These are phyloP conservation scores for Mormyrops boulengeri DNA, from an alignment of 2,797 vertebrate species.

Conservation along the genomic window DNA sequence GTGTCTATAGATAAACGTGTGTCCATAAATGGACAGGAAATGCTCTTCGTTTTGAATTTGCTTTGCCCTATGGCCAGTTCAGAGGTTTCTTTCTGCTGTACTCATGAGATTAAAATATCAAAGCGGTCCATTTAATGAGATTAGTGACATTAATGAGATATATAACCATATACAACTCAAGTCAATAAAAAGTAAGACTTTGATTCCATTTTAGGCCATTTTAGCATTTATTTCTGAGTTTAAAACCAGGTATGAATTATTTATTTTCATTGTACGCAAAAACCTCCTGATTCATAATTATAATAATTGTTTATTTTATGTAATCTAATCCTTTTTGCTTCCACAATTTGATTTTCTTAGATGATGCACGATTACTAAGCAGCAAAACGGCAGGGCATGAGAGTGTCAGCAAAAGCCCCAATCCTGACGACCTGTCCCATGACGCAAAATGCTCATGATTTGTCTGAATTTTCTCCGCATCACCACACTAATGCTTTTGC, in stretches of 20 bases:
- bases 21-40: not conserved
- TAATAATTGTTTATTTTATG: not conserved
- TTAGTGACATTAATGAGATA: not conserved
- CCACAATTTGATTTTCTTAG: not conserved
- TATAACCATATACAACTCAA: not conserved
- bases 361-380: not conserved
- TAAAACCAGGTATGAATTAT: not conserved
- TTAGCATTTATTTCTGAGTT: not conserved
- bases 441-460: not conserved
- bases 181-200: not conserved
- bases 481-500: not conserved
- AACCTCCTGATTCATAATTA: not conserved
- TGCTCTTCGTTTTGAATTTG: not conserved
- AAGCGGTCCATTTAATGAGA: not conserved
- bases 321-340: not conserved
- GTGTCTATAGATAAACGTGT: not conserved
- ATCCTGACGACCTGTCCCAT: not conserved
- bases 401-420: not conserved
- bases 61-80: not conserved
- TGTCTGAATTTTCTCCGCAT: not conserved
- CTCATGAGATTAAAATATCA: not conserved
- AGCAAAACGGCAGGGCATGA: not conserved
- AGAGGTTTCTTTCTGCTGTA: not conserved
- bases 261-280: not conserved
- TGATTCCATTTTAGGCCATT: not conserved